Evolutionary conservation across 2,113 vertebrate genomes (phyloP).

Genomic region (Gymnocephalus cernua): DNA sequence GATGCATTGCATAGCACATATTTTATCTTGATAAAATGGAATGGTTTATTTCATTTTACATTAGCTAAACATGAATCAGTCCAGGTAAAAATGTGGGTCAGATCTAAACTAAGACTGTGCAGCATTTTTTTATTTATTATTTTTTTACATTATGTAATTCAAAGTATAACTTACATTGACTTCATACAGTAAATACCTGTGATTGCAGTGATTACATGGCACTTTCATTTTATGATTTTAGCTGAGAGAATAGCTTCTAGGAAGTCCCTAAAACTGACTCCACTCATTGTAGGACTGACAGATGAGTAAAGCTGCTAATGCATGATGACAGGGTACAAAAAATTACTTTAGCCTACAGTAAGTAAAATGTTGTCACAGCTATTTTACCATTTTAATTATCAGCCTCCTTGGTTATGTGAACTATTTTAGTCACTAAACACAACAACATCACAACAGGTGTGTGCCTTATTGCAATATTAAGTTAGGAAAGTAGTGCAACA

Average conservation of each 20-base stretch:
- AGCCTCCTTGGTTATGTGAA: neutral
- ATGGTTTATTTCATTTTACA: conserved; percentile 64
- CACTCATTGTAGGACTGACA: conserved; percentile 12
- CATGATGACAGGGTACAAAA: conserved; percentile 7
- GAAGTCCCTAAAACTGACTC: conserved; percentile 31
- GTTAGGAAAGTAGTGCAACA: neutral
- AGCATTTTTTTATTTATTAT: conserved; percentile 38
- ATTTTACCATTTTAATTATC: conserved; percentile 29
- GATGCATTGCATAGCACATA: conserved; percentile 65
- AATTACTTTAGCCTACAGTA: conserved; percentile 25
- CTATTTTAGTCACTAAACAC: neutral
- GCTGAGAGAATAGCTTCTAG: conserved; percentile 19
- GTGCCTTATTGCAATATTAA: neutral
- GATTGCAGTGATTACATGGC: conserved; percentile 24
- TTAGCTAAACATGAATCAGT: conserved; percentile 61
- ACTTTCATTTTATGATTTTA: conserved; percentile 17
- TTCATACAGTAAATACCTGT: conserved; percentile 32
- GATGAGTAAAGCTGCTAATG: conserved; percentile 35
- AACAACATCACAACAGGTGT: neutral
- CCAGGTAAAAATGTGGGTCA: conserved; percentile 61
- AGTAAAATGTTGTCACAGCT: conserved; percentile 39
- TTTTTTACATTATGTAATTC: conserved; percentile 30
- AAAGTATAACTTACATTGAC: conserved; percentile 23
- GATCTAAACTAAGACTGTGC: conserved; percentile 19
- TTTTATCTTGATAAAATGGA: conserved; percentile 74